A percentile compares a stretch with the other conserved stretches of the same genome.
These are phyloP conservation scores for Thelaira solivaga DNA, from an alignment of 2,888 invertebrate species.

Conservation along the genomic window DNA sequence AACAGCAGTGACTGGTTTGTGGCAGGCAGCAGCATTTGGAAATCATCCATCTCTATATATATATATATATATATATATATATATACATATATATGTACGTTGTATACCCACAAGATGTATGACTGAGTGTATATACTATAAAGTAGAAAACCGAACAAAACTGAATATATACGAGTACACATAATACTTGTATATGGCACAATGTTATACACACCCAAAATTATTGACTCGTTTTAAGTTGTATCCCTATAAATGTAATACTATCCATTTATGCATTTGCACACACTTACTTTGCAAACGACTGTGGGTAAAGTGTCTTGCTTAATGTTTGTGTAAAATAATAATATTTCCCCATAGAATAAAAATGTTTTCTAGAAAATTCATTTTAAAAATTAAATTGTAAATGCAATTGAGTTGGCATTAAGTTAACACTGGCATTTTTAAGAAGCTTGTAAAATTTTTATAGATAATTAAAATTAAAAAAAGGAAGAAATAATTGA, in stretches of 20 bases:
- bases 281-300: neutral
- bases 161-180: neutral
- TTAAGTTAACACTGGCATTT: neutral
- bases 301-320: neutral
- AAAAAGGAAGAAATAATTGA: too few relatives aligned
- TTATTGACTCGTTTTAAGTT: constrained; percentile 62
- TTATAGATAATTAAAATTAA: too few relatives aligned
- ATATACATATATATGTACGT: too few relatives aligned
- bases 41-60: constrained; percentile 46
- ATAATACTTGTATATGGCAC: constrained; percentile 12
- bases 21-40: constrained; percentile 49
- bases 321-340: neutral
- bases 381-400: constrained; percentile 3
- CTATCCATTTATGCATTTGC: constrained; percentile 57
- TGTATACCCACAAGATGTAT: constrained; percentile 50
- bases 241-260: constrained; percentile 63
- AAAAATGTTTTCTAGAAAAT: constrained; percentile 20
- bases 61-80: neutral
- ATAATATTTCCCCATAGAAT: neutral
- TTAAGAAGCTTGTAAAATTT: neutral
- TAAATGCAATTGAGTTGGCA: neutral
- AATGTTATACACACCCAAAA: constrained; percentile 61
- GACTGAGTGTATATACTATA: neutral
- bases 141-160: neutral
- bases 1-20: constrained; percentile 50